These are phyloP conservation scores for Torymus auratus DNA, from an alignment of 2,888 invertebrate species.

Conservation along the genomic window DNA sequence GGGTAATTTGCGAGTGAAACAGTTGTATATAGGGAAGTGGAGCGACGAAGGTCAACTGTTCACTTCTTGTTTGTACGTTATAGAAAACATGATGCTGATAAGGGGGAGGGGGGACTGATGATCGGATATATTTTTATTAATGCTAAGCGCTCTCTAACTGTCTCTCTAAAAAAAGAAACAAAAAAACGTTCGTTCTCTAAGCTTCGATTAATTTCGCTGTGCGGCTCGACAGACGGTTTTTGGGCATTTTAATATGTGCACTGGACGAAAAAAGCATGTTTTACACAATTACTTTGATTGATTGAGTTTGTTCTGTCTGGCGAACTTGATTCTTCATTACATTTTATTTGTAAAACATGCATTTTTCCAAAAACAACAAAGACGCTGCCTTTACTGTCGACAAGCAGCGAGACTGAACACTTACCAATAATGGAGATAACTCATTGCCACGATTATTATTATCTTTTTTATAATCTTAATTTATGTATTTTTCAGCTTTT, in stretches of 20 bases:
- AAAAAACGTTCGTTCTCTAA: conserved; percentile 10
- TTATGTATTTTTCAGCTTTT: conserved; percentile 35
- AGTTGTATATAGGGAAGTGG: conserved; percentile 68
- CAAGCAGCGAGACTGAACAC: conserved; percentile 55
- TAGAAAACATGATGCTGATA: neutral
- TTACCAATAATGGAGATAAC: conserved; percentile 47
- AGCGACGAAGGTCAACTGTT: conserved; percentile 49
- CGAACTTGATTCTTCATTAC: too few relatives aligned
- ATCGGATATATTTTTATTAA: conserved; percentile 43
- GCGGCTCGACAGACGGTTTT: conserved; percentile 32
- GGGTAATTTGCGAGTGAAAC: conserved; percentile 35
- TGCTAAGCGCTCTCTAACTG: conserved; percentile 50
- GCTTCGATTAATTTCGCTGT: conserved; percentile 42
- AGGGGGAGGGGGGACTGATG: neutral
- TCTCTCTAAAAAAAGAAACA: conserved; percentile 26
- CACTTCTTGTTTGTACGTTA: conserved; percentile 34
- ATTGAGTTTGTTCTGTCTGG: too few relatives aligned
- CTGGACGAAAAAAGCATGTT: conserved; percentile 11
- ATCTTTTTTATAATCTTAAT: conserved; percentile 29
- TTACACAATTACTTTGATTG: neutral
- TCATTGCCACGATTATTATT: conserved; percentile 45
- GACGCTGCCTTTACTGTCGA: conserved; percentile 40
- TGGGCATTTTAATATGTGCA: conserved; percentile 52
- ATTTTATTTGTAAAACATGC: conserved; percentile 1
- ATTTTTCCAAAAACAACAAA: conserved; percentile 11